Evolutionary conservation across 2,113 vertebrate species (phyloP).

Genomic region (Ornithorhynchus anatinus): DNA sequence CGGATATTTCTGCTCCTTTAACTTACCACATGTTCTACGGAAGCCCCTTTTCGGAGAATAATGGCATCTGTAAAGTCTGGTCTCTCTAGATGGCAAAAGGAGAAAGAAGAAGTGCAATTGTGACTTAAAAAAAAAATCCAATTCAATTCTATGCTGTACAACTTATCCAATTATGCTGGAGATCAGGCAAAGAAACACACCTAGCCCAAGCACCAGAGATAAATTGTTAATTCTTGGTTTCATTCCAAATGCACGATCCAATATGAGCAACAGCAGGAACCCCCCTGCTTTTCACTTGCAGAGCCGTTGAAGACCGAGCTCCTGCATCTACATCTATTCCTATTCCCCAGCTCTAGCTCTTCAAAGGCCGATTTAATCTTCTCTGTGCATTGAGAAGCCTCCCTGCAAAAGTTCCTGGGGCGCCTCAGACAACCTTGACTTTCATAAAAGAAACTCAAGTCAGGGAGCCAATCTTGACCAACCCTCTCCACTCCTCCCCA

Average conservation of each 20-base stretch:
- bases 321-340: neutral
- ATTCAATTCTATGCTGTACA: neutral
- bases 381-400: neutral
- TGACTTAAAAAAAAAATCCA: neutral
- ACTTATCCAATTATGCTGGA: rapidly evolving
- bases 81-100: constrained; percentile 76
- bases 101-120: neutral
- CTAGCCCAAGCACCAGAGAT: neutral
- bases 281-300: neutral
- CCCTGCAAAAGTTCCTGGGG: too few relatives aligned
- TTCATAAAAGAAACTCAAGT: neutral
- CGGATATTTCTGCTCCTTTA: neutral
- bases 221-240: neutral
- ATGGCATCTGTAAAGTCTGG: constrained; percentile 95
- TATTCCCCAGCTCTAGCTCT: neutral
- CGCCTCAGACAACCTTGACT: neutral
- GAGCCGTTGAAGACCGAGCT: neutral
- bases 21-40: constrained; percentile 95
- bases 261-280: neutral
- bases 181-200: neutral
- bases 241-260: neutral
- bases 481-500: neutral
- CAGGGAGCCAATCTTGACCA: neutral
- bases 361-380: neutral
- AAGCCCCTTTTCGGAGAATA: constrained; percentile 92